These are phyloP conservation scores for Myotis vivesi DNA, from an alignment of 2,797 vertebrate species.

Conservation along the genomic window DNA sequence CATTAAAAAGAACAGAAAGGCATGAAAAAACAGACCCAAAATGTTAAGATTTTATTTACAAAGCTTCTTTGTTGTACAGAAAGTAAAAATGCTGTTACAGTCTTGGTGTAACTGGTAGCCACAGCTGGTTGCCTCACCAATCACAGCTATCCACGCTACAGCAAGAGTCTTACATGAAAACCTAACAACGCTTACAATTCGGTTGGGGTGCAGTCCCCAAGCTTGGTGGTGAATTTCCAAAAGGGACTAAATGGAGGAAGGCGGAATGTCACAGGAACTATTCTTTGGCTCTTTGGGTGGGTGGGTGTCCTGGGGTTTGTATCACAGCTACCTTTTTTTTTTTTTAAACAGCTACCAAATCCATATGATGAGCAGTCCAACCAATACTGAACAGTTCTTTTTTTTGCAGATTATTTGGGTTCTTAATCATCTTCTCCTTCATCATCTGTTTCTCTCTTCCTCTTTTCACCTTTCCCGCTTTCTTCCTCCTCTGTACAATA, in stretches of 20 bases:
- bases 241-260: constrained; percentile 88
- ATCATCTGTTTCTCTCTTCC: constrained; percentile 94
- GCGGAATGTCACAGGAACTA: constrained; percentile 93
- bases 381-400: constrained; percentile 91
- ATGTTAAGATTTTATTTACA: constrained; percentile 99
- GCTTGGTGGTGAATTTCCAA: constrained; percentile 87
- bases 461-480: constrained; percentile 91
- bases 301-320: constrained; percentile 83
- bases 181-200: constrained; percentile 84
- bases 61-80: constrained; percentile 93
- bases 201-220: constrained; percentile 79
- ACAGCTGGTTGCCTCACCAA: constrained; percentile 88
- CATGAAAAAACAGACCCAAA: constrained; percentile 91
- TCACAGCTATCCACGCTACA: constrained; percentile 89
- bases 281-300: constrained; percentile 89
- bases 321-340: constrained; percentile 77
- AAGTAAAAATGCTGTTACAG: constrained; percentile 98
- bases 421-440: constrained; percentile 91
- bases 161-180: constrained; percentile 91
- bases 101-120: constrained; percentile 90
- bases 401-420: constrained; percentile 81
- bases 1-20: constrained; percentile 72
- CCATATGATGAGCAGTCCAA: constrained; percentile 88
- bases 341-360: constrained; percentile 84
- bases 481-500: constrained; percentile 85